phyloP scores from a whole-genome alignment of 1,140 invertebrate genomes.

The Cherax destructor region DNA sequence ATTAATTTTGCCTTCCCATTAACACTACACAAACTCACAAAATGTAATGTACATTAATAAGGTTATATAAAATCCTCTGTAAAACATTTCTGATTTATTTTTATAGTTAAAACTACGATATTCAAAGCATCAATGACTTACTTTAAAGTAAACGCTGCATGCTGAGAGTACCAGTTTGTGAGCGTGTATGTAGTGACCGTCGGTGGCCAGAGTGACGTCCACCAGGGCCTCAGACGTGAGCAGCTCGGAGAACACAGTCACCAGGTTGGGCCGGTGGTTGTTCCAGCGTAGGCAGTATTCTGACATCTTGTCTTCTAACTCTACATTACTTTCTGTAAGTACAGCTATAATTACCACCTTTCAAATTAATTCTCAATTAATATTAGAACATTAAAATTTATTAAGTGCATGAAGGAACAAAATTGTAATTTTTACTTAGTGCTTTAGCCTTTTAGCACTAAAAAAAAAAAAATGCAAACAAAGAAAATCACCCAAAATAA shows the following conservation, averaged over 20 bases:
- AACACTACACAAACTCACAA: too few relatives aligned
- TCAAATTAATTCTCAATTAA: too few relatives aligned
- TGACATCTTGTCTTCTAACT: constrained; percentile 48
- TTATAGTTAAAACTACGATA: not conserved
- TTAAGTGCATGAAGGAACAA: too few relatives aligned
- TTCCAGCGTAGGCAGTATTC: constrained; percentile 91
- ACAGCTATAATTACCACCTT: not conserved
- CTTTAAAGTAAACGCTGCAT: constrained; percentile 87
- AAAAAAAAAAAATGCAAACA: too few relatives aligned
- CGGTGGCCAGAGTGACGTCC: constrained; percentile 90
- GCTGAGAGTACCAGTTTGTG: constrained; percentile 91
- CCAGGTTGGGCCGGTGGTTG: constrained; percentile 92
- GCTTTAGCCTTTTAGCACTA: too few relatives aligned
- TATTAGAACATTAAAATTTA: too few relatives aligned
- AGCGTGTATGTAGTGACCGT: constrained; percentile 88
- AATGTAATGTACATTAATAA: not conserved
- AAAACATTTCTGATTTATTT: too few relatives aligned
- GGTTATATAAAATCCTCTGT: not conserved
- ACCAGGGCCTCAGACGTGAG: constrained; percentile 88
- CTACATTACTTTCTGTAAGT: constrained; percentile 6
- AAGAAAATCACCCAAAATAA: too few relatives aligned
- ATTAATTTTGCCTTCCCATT: too few relatives aligned
- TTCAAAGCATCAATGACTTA: not conserved
- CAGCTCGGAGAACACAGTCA: constrained; percentile 87
- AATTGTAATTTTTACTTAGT: too few relatives aligned